These are phyloP conservation scores for Nephrotoma flavescens DNA, from an alignment of 2,888 invertebrate genomes.

Conservation along the genomic window DNA sequence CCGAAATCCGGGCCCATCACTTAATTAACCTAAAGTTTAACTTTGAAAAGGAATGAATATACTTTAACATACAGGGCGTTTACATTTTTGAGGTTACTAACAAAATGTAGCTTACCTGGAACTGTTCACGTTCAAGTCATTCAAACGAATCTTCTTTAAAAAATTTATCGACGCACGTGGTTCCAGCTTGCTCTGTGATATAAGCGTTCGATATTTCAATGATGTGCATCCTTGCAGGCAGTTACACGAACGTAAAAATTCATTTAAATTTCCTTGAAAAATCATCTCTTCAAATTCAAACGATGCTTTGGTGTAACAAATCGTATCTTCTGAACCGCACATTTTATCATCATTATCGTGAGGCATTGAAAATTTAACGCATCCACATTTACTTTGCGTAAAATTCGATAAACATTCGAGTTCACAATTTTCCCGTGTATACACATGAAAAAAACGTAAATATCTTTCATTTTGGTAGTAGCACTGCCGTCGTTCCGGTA, in stretches of 20 bases:
- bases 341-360: slow-evolving; percentile 9
- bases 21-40: no score
- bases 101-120: not conserved
- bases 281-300: slow-evolving; percentile 10
- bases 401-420: slow-evolving; percentile 49
- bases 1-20: no score
- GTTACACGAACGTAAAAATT: slow-evolving; percentile 31
- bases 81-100: no score
- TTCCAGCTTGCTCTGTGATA: slow-evolving; percentile 45
- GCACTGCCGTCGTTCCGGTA: slow-evolving; percentile 42
- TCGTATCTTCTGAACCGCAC: slow-evolving; percentile 3
- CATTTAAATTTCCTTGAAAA: not conserved
- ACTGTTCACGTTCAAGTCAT: not conserved
- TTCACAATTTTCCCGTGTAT: slow-evolving; percentile 52
- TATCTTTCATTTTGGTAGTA: slow-evolving; percentile 44
- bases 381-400: slow-evolving; percentile 39
- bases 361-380: slow-evolving; percentile 52
- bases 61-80: no score
- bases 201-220: slow-evolving; percentile 46
- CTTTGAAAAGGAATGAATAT: no score
- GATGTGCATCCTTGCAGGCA: slow-evolving; percentile 49
- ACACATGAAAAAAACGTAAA: slow-evolving; percentile 42
- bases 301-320: slow-evolving; percentile 2
- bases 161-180: not conserved
- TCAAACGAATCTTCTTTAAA: not conserved